These are phyloP conservation scores for Acyrthosiphon pisum DNA, from an alignment of 1,140 invertebrate species.

Conservation along the genomic window DNA sequence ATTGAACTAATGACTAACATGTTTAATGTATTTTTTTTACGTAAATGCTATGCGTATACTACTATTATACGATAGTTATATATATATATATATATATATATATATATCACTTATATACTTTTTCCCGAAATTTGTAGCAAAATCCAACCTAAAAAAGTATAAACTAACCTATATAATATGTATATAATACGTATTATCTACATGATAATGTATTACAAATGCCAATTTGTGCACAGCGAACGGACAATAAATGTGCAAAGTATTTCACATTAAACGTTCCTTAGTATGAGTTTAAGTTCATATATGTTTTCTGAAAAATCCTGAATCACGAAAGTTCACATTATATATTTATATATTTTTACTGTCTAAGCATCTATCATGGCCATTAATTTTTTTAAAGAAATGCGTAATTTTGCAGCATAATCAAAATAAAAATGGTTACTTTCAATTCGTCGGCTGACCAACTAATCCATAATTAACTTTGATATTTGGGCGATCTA, in stretches of 20 bases:
- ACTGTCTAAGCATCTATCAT: background rate
- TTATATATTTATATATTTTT: background rate
- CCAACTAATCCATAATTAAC: background rate
- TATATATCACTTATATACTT: too few species aligned
- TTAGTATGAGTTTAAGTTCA: background rate
- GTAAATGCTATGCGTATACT: background rate
- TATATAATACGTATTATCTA: background rate
- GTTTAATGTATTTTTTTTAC: constrained; percentile 18
- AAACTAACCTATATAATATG: background rate
- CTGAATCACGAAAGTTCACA: background rate
- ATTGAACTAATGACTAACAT: constrained; percentile 31
- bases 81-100: too few species aligned
- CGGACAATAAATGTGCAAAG: background rate
- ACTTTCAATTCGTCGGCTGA: background rate
- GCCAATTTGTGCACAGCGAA: background rate
- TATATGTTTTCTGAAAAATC: background rate
- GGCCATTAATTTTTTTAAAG: background rate
- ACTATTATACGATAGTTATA: background rate
- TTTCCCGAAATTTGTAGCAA: background rate
- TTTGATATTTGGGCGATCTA: background rate
- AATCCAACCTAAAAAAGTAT: background rate
- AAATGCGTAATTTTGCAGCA: background rate
- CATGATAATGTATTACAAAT: background rate
- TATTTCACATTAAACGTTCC: background rate
- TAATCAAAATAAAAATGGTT: background rate